Evolutionary conservation across 2,113 vertebrate species (phyloP).

Genomic region (Casuarius casuarius): DNA sequence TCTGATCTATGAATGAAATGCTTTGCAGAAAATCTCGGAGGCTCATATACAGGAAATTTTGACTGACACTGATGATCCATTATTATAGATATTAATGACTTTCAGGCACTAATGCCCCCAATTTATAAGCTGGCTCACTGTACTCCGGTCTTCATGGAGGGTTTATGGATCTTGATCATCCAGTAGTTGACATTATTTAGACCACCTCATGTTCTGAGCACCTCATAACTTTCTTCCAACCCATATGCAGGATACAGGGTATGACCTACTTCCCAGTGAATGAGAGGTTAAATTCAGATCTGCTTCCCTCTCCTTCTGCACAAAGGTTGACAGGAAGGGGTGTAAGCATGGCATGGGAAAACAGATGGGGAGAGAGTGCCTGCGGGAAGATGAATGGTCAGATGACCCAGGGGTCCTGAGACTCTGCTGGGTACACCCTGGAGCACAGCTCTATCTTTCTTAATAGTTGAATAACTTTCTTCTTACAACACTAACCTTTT

Average conservation of each 20-base stretch:
- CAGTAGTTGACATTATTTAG: neutral
- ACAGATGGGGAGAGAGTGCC: neutral
- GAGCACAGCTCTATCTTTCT: neutral
- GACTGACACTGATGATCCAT: neutral
- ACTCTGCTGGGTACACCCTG: neutral
- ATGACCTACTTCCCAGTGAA: neutral
- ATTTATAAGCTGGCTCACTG: neutral
- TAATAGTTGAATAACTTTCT: neutral
- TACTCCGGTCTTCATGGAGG: neutral
- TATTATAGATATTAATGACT: constrained; percentile 10
- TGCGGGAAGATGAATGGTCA: constrained; percentile 18
- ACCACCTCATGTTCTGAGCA: neutral
- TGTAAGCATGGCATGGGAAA: constrained; percentile 41
- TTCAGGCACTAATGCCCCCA: neutral
- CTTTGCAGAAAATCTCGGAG: constrained; percentile 23
- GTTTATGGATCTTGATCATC: neutral
- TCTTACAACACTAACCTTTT: neutral
- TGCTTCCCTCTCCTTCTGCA: neutral
- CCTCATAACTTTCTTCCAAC: neutral
- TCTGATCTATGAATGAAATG: constrained; percentile 41
- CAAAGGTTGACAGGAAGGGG: constrained; percentile 1
- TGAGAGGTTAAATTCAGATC: constrained; percentile 13
- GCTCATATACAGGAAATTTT: neutral
- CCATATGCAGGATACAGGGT: neutral
- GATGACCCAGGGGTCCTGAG: neutral